Base-by-base conservation (phyloP, 1,140 invertebrate species). In the Chymomyza costata region DNA sequence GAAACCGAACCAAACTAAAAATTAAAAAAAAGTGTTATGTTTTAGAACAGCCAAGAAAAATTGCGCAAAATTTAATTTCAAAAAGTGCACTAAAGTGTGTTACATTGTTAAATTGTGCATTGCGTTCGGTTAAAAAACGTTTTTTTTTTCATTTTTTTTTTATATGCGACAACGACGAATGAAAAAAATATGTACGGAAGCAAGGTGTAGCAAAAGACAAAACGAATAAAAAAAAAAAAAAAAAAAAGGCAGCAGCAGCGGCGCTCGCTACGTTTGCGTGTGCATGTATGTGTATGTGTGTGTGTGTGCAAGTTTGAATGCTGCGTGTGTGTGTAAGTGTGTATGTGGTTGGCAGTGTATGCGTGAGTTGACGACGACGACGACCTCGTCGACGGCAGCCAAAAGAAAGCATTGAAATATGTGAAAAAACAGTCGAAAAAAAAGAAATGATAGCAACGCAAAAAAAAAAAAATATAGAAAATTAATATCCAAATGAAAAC, bases 141-240 rank as follows among this genome's bases (percentile, higher is more conserved):
- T 56, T 39, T 35, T 19, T 67, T 54, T 74, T 67, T 37, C 49
- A 60, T 58, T 48, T 54, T 74, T 67, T 37, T 53, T 65, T 58
- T 48, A 21, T 25, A 34, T 25, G 17, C 46, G 18, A 46, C 35
- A 32, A 44, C 49, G 45, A 52, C 45, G 39, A 60, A 49, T 38
- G 43, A 64, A n/a, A 76, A 69, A 76, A 64, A 66, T 76, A 70
- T 70, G 78, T 78, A 62, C 71, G 66, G 66, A 78, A 78, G 71
- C 71, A 78, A 76, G 70, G 70, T 76, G 69, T 74, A 73, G 69
- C 64, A 54, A 68, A 74, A 59, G 64, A 71, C 62, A 51, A 68
- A 52, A 57, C 40, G 41, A 52, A 57, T 49, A 38, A 60, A 68
- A 66, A 67, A 71, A 73, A 71, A 37, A 38, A 57, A 56, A 38